Conservation (phyloP, 2,888 invertebrate genomes). For the Polydesmus complanatus region DNA sequence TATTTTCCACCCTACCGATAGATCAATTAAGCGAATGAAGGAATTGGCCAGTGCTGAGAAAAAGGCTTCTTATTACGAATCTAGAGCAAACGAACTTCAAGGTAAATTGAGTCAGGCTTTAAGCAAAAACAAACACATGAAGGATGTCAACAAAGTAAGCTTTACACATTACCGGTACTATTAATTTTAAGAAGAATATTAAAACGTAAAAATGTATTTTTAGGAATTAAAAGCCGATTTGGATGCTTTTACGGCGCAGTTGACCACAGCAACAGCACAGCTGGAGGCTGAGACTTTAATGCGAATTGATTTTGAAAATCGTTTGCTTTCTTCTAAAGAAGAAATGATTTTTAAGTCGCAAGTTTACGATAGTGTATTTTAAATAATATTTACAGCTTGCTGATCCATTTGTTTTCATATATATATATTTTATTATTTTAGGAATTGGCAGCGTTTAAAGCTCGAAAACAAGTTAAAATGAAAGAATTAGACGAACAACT, state of each 20-base stretch:
- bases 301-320: slow-evolving; percentile 87
- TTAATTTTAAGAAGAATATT: neutral
- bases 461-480: slow-evolving; percentile 77
- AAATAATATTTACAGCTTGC: neutral
- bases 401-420: neutral
- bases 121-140: slow-evolving; percentile 64
- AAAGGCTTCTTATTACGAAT: slow-evolving; percentile 54
- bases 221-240: slow-evolving; percentile 55
- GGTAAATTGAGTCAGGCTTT: slow-evolving; percentile 58
- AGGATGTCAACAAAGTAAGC: slow-evolving; percentile 42
- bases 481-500: slow-evolving; percentile 87
- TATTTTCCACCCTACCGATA: no score
- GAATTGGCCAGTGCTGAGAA: slow-evolving; percentile 61
- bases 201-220: slow-evolving; percentile 12
- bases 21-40: slow-evolving; percentile 57
- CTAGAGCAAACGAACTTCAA: slow-evolving; percentile 55
- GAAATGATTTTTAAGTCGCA: slow-evolving; percentile 73
- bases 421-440: slow-evolving; percentile 35
- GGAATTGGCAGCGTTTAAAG: slow-evolving; percentile 76
- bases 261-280: slow-evolving; percentile 71
- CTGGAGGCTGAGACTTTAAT: slow-evolving; percentile 86
- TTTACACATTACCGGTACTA: neutral
- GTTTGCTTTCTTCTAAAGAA: slow-evolving; percentile 77
- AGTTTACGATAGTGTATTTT: slow-evolving; percentile 30
- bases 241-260: slow-evolving; percentile 57